Percentiles rank a stretch among this genome's conserved stretches.
Conservation (phyloP, 2,113 vertebrate species). For the Sigmodon hispidus region DNA sequence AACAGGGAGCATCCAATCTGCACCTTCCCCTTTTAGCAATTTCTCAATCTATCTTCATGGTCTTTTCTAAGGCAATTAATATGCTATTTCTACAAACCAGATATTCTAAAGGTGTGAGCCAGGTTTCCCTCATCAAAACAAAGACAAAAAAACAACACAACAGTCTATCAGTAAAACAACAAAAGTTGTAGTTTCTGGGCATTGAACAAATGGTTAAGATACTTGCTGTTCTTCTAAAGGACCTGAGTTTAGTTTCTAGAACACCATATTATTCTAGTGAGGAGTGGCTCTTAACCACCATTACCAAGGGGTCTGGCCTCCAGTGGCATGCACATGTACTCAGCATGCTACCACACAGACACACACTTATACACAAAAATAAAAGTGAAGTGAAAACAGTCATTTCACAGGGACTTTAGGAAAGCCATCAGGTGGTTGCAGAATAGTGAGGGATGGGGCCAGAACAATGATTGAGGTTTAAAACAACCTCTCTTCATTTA, state of each 20-base stretch:
- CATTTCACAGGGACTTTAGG: not conserved
- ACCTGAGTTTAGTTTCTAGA: not conserved
- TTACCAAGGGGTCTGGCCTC: not conserved
- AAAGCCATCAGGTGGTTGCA: not conserved
- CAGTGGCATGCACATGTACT: too few species aligned
- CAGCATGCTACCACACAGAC: too few species aligned
- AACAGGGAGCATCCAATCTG: not conserved
- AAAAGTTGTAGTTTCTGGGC: not conserved
- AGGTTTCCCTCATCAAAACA: not conserved
- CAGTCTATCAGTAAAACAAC: not conserved
- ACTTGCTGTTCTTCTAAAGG: not conserved
- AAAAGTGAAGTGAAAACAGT: not conserved
- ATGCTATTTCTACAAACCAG: not conserved
- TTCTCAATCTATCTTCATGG: constrained; percentile 62
- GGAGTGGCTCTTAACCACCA: too few species aligned
- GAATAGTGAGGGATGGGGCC: not conserved
- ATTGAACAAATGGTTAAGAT: too few species aligned
- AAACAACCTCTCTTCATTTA: constrained; percentile 3
- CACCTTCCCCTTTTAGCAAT: not conserved
- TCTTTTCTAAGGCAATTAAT: constrained; percentile 46
- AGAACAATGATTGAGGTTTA: not conserved
- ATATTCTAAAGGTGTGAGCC: constrained; percentile 27
- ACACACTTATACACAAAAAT: not conserved
- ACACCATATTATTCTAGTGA: not conserved
- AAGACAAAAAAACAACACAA: not conserved